Evolutionary conservation across 2,888 invertebrate genomes (phyloP).

Genomic region (Amiota communis): DNA sequence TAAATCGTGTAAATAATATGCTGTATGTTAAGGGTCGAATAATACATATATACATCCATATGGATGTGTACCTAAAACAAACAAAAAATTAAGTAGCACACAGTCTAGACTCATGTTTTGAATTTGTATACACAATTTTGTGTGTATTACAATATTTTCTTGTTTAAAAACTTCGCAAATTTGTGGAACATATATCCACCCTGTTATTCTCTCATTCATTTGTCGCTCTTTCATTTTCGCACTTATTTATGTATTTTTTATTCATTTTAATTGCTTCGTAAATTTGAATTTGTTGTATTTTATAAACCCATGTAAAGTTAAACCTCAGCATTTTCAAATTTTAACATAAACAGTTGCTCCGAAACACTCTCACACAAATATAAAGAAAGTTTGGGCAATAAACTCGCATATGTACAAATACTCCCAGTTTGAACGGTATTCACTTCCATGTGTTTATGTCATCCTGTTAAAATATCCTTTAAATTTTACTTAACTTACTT

Average conservation of each 20-base stretch:
- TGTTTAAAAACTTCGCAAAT: background rate
- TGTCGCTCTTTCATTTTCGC: background rate
- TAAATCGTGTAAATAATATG: slow-evolving; percentile 67
- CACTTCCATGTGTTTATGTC: slow-evolving; percentile 50
- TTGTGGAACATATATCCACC: background rate
- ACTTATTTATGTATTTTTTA: slow-evolving; percentile 6
- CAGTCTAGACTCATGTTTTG: background rate
- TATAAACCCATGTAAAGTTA: background rate
- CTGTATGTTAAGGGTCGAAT: slow-evolving; percentile 65
- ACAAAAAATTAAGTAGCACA: too few relatives aligned
- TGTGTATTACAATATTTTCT: background rate
- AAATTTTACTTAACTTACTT: slow-evolving; percentile 66
- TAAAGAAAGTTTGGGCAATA: too few relatives aligned
- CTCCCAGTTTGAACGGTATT: too few relatives aligned
- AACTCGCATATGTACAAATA: too few relatives aligned
- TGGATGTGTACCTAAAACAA: too few relatives aligned
- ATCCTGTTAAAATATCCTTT: slow-evolving; percentile 70
- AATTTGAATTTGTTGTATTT: background rate
- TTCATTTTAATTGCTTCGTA: background rate
- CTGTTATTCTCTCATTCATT: background rate
- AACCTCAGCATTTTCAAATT: background rate
- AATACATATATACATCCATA: slow-evolving; percentile 15
- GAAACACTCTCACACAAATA: too few relatives aligned
- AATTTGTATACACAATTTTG: slow-evolving; percentile 20
- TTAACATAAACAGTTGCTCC: background rate